These are phyloP conservation scores for Porites lutea DNA, from an alignment of 64 coral and sea anemone species.

Conservation along the genomic window DNA sequence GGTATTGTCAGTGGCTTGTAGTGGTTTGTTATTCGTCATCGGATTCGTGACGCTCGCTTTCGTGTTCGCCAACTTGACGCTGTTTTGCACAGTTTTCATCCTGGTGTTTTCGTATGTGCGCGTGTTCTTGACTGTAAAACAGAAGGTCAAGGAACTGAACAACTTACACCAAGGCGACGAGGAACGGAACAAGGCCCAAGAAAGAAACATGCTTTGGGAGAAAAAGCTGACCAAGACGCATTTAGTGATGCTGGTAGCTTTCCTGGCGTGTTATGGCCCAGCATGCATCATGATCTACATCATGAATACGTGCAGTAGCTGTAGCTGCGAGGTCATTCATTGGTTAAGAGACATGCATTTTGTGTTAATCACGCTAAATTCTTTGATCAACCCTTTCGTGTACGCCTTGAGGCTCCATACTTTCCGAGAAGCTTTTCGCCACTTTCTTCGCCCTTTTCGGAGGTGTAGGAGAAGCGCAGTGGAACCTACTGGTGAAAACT, in stretches of 20 bases:
- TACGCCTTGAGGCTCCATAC: slow-evolving; percentile 78
- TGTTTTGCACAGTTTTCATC: slow-evolving; percentile 80
- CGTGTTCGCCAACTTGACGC: slow-evolving; percentile 82
- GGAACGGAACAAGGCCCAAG: slow-evolving; percentile 48
- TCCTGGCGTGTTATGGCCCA: slow-evolving; percentile 86
- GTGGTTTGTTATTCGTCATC: slow-evolving; percentile 71
- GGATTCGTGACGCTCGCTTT: slow-evolving; percentile 95
- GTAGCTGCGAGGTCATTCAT: slow-evolving; percentile 90
- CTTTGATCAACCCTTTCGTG: slow-evolving; percentile 77
- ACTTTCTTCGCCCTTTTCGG: slow-evolving; percentile 51
- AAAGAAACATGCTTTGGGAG: slow-evolving; percentile 76
- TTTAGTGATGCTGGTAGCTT: slow-evolving; percentile 74
- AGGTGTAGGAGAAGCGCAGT: slow-evolving; percentile 26
- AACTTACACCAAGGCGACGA: slow-evolving; percentile 20
- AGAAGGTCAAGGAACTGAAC: slow-evolving; percentile 41
- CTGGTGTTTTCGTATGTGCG: slow-evolving; percentile 89
- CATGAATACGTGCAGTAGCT: slow-evolving; percentile 88
- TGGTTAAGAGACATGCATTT: slow-evolving; percentile 96
- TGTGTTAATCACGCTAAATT: slow-evolving; percentile 84
- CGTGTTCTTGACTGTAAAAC: slow-evolving; percentile 69
- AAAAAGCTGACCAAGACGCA: slow-evolving; percentile 84
- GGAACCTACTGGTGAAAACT: not conserved
- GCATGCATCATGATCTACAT: slow-evolving; percentile 93
- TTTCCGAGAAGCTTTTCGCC: slow-evolving; percentile 66
- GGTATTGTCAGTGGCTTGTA: slow-evolving; percentile 59